A percentile compares a stretch with the other conserved stretches of the same genome.
phyloP scores from a whole-genome alignment of 2,113 vertebrate species.

The Actenoides lindsayi region DNA sequence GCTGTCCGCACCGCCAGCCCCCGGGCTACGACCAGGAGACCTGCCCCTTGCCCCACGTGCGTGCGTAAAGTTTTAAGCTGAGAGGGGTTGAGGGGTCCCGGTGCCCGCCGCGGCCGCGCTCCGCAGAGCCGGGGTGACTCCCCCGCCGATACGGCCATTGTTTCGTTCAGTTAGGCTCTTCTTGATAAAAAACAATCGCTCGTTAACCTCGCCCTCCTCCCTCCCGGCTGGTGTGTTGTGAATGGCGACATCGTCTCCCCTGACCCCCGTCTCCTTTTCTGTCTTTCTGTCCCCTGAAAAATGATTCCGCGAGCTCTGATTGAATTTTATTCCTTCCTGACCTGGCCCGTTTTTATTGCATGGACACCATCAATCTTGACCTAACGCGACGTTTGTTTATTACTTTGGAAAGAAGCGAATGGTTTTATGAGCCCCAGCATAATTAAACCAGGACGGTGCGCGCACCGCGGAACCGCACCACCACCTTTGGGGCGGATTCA shows the following conservation, averaged over 20 bases:
- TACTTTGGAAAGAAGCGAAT: constrained; percentile 83
- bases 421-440: constrained; percentile 76
- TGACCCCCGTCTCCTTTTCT: constrained; percentile 79
- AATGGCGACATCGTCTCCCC: constrained; percentile 78
- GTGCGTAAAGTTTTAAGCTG: background rate
- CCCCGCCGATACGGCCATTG: background rate
- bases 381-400: constrained; percentile 96
- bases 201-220: constrained; percentile 25
- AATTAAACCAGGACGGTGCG: constrained; percentile 39
- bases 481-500: background rate
- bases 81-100: background rate
- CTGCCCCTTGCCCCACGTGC: background rate
- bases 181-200: constrained; percentile 54
- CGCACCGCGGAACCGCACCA: constrained; percentile 26
- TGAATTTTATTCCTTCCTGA: constrained; percentile 92
- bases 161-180: constrained; percentile 42
- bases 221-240: constrained; percentile 33
- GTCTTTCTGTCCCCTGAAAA: constrained; percentile 87
- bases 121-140: background rate
- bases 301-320: constrained; percentile 83
- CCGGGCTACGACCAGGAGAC: background rate
- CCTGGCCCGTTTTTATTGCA: constrained; percentile 79
- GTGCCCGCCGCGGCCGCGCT: background rate
- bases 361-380: constrained; percentile 89
- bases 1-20: background rate